Evolutionary conservation across 2,113 vertebrate genomes (phyloP).

Genomic region (Prunella himalayana): DNA sequence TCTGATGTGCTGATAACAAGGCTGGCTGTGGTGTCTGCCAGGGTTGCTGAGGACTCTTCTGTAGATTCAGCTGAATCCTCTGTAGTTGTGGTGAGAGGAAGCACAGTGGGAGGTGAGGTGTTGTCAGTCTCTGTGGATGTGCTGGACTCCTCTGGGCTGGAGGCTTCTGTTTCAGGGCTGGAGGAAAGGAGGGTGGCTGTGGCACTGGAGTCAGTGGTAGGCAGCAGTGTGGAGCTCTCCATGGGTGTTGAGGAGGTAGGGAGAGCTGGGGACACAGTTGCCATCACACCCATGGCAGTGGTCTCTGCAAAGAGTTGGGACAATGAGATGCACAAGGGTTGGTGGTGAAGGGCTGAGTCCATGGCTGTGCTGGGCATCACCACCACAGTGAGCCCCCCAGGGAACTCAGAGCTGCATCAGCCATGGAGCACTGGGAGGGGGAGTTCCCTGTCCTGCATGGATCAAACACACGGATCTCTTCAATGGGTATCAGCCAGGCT

Average conservation of each 20-base stretch:
- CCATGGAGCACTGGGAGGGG: accelerated
- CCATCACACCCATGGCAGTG: not conserved
- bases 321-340: not conserved
- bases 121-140: not conserved
- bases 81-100: not conserved
- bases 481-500: not conserved
- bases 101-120: accelerated
- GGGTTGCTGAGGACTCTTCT: not conserved
- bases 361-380: not conserved
- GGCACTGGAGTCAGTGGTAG: not conserved
- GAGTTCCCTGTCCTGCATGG: not conserved
- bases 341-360: not conserved
- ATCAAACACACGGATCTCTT: not conserved
- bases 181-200: not conserved
- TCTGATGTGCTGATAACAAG: accelerated
- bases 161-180: not conserved
- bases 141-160: not conserved
- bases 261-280: accelerated
- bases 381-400: accelerated
- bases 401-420: not conserved
- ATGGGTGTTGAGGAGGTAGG: not conserved
- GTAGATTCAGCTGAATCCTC: accelerated
- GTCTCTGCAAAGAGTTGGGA: not conserved
- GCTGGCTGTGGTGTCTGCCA: not conserved
- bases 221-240: not conserved